phyloP scores from a whole-genome alignment of 2,797 vertebrate genomes.

The Lepilemur ruficaudatus region DNA sequence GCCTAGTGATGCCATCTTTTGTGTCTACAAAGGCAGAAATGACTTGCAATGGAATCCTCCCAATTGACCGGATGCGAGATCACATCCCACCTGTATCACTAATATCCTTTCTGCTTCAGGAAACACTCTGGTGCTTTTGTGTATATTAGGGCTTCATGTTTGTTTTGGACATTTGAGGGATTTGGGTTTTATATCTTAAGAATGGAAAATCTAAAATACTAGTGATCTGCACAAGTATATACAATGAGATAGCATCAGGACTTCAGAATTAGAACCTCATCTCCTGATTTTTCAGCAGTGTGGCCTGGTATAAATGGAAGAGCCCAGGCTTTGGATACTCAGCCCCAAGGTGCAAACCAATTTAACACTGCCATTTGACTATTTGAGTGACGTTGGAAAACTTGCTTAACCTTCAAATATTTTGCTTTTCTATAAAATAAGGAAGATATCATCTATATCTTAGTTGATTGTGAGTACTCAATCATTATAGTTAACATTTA shows the following conservation, averaged over 20 bases:
- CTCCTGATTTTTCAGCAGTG: not conserved
- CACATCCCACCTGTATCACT: conserved; percentile 92
- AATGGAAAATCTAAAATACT: not conserved
- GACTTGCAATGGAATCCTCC: conserved; percentile 96
- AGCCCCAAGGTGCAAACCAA: not conserved
- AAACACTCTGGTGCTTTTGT: not conserved
- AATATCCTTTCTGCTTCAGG: conserved; percentile 91
- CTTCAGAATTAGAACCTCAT: not conserved
- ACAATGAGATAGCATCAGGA: not conserved
- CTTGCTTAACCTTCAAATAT: not conserved
- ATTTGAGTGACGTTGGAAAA: not conserved
- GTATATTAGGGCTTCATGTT: not conserved
- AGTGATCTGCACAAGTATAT: not conserved
- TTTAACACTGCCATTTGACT: not conserved
- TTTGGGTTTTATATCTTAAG: not conserved
- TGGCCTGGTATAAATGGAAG: not conserved
- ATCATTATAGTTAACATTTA: not conserved
- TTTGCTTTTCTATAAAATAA: not conserved
- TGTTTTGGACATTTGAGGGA: not conserved
- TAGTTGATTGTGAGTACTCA: not conserved
- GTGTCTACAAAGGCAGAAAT: conserved; percentile 99
- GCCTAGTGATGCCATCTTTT: conserved; percentile 98
- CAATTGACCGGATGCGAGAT: conserved; percentile 98
- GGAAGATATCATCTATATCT: not conserved
- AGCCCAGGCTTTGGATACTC: not conserved